Evolutionary conservation across 2,888 invertebrate species (phyloP), one percentile per base, ranked within the genome.

Genomic region (Criorhina ranunculi): DNA sequence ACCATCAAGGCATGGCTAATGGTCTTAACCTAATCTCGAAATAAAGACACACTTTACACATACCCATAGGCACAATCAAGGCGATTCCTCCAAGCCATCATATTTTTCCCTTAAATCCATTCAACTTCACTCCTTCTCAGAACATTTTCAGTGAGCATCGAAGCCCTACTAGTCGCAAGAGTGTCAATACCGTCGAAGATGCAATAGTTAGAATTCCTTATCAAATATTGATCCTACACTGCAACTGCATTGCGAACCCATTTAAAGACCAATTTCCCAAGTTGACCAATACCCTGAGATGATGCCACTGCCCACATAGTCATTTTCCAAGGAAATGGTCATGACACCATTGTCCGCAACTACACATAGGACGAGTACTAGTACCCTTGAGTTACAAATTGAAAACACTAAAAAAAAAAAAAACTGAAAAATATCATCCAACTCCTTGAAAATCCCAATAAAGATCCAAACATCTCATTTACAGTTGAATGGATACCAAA

Each of bases 401-500:
- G 77, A 82, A 73, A 66, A 17, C n/a, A 46, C 19, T n/a, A 17
- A 57, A 17, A 31, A 49, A 55, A 29, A 12, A 62, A 69, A 60
- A 53, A 37, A 59, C 11, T 31, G 12, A 55, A 55, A 78, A 51
- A 77, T 29, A 67, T 44, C 29, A 76, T 80, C 49, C 53, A 85
- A 59, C 64, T 80, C 59, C 80, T 85, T 76, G 80, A 83, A 80
- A 75, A 80, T 42, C 75, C 66, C 85, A 85, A 85, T 85, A 85
- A 80, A 76, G 85, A 76, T 80, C 75, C 85, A 80, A 80, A 85
- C 85, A 85, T 85, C 85, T 85, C 85, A 85, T 85, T 85, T 85
- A 85, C 80, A 85, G 80, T 76, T 85, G 85, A 85, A 85, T 85
- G 85, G 79, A 59, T 70, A 55, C 85, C 80, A 85, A 85, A 85